These are phyloP conservation scores for Oscheius sp. DNA, from an alignment of 2,888 invertebrate genomes.

Conservation along the genomic window DNA sequence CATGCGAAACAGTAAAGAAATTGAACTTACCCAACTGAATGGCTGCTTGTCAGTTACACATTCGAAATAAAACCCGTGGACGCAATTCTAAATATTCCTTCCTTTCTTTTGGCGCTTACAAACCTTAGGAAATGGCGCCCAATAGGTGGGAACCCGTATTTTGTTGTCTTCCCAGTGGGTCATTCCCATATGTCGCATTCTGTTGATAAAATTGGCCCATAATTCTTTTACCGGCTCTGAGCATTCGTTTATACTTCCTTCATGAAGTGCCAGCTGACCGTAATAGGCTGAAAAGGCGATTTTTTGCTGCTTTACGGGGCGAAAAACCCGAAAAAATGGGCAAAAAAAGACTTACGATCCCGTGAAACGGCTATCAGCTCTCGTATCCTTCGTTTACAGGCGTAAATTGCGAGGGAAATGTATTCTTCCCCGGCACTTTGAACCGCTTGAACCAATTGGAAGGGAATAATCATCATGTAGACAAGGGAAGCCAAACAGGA, in stretches of 20 bases:
- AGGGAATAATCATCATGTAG: slow-evolving; percentile 23
- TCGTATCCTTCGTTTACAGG: slow-evolving; percentile 1
- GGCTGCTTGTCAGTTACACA: background rate
- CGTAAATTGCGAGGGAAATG: background rate
- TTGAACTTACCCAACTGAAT: slow-evolving; percentile 3
- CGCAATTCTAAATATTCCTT: background rate
- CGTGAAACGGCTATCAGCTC: slow-evolving; percentile 7
- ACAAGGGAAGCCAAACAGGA: slow-evolving; percentile 9
- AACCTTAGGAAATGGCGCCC: background rate
- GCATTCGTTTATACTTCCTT: background rate
- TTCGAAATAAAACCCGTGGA: slow-evolving; percentile 1
- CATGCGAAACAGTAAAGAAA: too few species aligned
- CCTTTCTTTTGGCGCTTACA: too few species aligned
- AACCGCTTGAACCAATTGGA: background rate
- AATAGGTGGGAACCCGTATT: background rate
- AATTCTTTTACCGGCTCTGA: background rate
- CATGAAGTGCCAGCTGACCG: background rate
- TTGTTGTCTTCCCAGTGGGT: slow-evolving; percentile 2
- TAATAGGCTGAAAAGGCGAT: slow-evolving; percentile 13
- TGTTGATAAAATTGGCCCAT: slow-evolving; percentile 11
- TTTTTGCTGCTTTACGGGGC: too few species aligned
- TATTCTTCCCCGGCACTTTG: background rate
- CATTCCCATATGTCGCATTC: slow-evolving; percentile 17
- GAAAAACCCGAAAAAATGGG: too few species aligned
- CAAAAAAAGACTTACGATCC: background rate